Evolutionary conservation across 2,888 invertebrate genomes (phyloP), one percentile per base, ranked within the genome.

Genomic region (Microplitis deprimator): DNA sequence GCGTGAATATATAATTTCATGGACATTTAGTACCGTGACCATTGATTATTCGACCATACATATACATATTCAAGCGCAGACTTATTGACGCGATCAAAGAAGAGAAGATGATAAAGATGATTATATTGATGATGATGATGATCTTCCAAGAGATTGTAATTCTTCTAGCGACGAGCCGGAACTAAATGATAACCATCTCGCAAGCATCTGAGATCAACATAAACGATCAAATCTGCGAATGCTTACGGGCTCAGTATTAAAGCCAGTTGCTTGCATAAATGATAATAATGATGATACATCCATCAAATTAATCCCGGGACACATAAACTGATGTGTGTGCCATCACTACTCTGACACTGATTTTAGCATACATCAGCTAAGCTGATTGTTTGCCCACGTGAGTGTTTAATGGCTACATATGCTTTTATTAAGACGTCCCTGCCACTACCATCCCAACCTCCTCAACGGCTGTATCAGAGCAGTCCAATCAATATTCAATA

Each of bases 261-360:
- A 41, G 17, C 17, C 40, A 41, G 68, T 68, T 68, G 50, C 50
- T 40, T 41, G 17, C 50, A 41, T 68, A 68, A 16, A 68, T 68
- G n/a, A 13, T 68, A 41, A 41, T 61, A 67, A 59, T 40, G 60
- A 16, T 61, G 75, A 50, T 61, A 81, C 84, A 87, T 86, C 87
- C 81, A 87, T 87, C 87, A 86, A 84, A 83, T 85, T 85, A 86
- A 87, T 87, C 86, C 83, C 41, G 20, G 17, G 50, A 50, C 50
- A 50, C 50, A 50, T 13, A 29, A 29, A 29, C 29, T 29, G 29
- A 29, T 29, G 29, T 29, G 29, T 29, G 29, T 41, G 41, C 68
- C 17, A 41, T 41, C 40, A 40, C 50, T 40, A 6, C 67, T 39
- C 41, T 68, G 79, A 73, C 77, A 76, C 75, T 50, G 65, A 75